A percentile compares a stretch with the other conserved stretches of the same genome.
phyloP scores from a whole-genome alignment of 2,797 vertebrate genomes.

The Syngnathus acus region DNA sequence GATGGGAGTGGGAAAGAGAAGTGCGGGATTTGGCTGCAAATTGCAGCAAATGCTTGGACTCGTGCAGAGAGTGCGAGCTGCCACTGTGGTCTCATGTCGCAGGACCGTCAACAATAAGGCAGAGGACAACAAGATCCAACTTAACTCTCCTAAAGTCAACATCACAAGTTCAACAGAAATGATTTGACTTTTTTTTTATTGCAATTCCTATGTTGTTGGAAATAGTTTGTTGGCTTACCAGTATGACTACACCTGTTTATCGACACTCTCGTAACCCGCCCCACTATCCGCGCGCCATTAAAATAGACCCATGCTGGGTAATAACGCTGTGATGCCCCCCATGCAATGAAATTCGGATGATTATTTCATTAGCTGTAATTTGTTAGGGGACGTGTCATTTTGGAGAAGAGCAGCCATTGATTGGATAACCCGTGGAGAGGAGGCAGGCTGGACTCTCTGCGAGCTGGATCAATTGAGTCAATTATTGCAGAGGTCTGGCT shows the following conservation, averaged over 20 bases:
- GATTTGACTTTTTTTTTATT: neutral
- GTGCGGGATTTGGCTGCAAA: conserved; percentile 51
- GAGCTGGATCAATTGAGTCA: conserved; percentile 57
- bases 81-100: conserved; percentile 50
- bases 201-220: conserved; percentile 9
- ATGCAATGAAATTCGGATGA: conserved; percentile 72
- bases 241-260: conserved; percentile 24
- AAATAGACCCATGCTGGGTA: conserved; percentile 52
- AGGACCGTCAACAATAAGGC: conserved; percentile 32
- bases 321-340: conserved; percentile 41
- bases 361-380: conserved; percentile 78
- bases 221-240: conserved; percentile 32
- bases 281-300: conserved; percentile 3
- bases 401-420: conserved; percentile 63
- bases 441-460: conserved; percentile 46
- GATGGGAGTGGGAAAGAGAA: conserved; percentile 53
- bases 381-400: conserved; percentile 73
- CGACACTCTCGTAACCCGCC: conserved; percentile 21
- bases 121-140: no score
- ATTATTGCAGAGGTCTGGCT: conserved; percentile 46
- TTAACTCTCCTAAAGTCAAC: neutral
- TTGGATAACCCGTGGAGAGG: conserved; percentile 56
- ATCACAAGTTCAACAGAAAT: conserved; percentile 24
- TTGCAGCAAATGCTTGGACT: conserved; percentile 51
- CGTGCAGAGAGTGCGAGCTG: conserved; percentile 51